Percentiles rank a stretch among this genome's conserved stretches.
Conservation (phyloP, 2,888 invertebrate species). For the Mechanitis mazaeus region DNA sequence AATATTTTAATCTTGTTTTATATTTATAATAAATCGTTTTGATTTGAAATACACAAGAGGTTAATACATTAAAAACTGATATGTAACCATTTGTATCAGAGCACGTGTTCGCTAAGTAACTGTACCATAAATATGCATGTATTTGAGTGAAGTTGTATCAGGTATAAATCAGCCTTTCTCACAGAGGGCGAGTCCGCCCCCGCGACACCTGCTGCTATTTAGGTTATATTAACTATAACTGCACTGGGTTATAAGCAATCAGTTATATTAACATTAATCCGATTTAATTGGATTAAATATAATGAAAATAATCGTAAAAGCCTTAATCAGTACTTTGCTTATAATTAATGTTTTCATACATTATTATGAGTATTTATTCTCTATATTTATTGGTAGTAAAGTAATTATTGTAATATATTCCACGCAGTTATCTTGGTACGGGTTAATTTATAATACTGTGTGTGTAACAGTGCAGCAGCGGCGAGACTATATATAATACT, state of each 20-base stretch:
- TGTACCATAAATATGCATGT: conserved; percentile 32
- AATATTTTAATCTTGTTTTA: too few species aligned
- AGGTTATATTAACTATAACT: conserved; percentile 15
- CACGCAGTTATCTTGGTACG: conserved; percentile 15
- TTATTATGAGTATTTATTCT: too few species aligned
- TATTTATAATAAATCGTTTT: too few species aligned
- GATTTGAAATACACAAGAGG: too few species aligned
- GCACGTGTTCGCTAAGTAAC: conserved; percentile 21
- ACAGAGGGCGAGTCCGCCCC: conserved; percentile 27
- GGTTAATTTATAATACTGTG: conserved; percentile 17
- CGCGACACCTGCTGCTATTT: conserved; percentile 29
- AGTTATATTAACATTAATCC: conserved; percentile 6
- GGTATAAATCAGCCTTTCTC: conserved; percentile 31
- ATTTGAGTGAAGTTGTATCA: conserved; percentile 27
- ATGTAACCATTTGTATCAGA: background rate
- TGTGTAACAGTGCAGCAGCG: conserved; percentile 22
- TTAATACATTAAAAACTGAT: background rate
- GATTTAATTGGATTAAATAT: conserved; percentile 3
- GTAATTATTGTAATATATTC: background rate
- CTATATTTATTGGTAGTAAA: too few species aligned
- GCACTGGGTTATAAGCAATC: conserved; percentile 18
- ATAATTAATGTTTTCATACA: too few species aligned
- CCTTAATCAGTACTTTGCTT: too few species aligned
- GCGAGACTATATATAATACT: conserved; percentile 18
- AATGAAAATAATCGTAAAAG: too few species aligned